Percentiles rank a stretch among this genome's conserved stretches.
These are phyloP conservation scores for Danio kyathit DNA, from an alignment of 2,797 vertebrate genomes.

Conservation along the genomic window DNA sequence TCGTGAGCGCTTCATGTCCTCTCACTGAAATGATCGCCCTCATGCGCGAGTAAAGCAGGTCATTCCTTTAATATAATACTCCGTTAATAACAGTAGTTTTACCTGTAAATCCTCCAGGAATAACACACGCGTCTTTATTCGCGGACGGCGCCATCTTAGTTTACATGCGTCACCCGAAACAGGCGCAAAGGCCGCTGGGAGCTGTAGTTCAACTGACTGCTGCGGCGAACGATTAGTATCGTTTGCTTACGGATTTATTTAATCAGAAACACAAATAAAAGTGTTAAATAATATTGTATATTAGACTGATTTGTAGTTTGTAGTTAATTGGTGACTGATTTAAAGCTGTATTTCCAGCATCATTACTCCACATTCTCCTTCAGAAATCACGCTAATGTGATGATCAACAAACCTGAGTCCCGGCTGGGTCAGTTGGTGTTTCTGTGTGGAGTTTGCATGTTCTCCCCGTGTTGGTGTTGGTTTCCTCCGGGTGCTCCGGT, in stretches of 20 bases:
- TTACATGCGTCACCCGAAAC: constrained; percentile 64
- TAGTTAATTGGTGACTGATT: neutral
- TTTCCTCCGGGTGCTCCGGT: too few species aligned
- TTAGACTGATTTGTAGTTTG: neutral
- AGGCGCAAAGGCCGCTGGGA: neutral
- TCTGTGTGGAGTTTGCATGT: too few species aligned
- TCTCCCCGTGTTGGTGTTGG: too few species aligned
- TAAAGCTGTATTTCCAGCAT: neutral
- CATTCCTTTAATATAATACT: neutral
- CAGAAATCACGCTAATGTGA: neutral
- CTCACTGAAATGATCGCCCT: neutral
- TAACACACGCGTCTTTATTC: constrained; percentile 67
- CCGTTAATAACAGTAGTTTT: neutral
- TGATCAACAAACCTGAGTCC: too few species aligned
- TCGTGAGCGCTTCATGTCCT: neutral
- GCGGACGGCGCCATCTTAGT: constrained; percentile 83
- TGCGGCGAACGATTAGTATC: neutral
- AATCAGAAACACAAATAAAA: neutral
- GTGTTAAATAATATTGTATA: neutral
- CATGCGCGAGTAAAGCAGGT: neutral
- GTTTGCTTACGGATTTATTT: neutral
- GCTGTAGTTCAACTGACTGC: constrained; percentile 30
- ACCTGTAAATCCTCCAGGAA: constrained; percentile 83
- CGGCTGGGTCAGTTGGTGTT: too few species aligned
- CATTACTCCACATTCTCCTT: neutral